A percentile compares a stretch with the other conserved stretches of the same genome.
phyloP scores from a whole-genome alignment of 2,797 vertebrate species.

The Cynodonichthys magdalenae region DNA sequence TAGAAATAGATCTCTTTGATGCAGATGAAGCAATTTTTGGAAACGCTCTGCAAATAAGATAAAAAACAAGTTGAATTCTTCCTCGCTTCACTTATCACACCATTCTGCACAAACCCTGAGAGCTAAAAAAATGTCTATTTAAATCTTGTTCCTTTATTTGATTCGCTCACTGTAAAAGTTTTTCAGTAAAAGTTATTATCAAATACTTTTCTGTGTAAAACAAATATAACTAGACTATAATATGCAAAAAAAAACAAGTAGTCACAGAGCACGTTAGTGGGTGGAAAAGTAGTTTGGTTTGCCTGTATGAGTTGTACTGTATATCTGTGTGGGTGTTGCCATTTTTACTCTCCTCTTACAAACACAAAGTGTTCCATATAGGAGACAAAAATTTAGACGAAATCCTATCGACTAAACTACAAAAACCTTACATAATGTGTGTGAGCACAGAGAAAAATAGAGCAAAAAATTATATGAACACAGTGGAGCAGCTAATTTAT shows the following conservation, averaged over 20 bases:
- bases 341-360: constrained; percentile 17
- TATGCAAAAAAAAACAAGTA: constrained; percentile 9
- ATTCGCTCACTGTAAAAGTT: constrained; percentile 9
- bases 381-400: too few relatives aligned
- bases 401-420: too few relatives aligned
- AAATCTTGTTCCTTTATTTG: constrained; percentile 22
- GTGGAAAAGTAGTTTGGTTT: constrained; percentile 14
- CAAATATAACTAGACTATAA: too few relatives aligned
- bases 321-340: constrained; percentile 15
- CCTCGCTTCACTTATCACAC: constrained; percentile 20
- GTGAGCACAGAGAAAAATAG: too few relatives aligned
- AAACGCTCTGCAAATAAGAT: constrained; percentile 13
- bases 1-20: constrained; percentile 42
- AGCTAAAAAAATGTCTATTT: constrained; percentile 10
- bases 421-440: too few relatives aligned
- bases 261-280: constrained; percentile 26
- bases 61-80: constrained; percentile 3
- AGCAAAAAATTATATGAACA: too few relatives aligned
- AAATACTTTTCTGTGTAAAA: too few relatives aligned
- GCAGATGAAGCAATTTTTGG: constrained; percentile 19
- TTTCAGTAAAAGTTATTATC: constrained; percentile 4
- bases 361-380: constrained; percentile 11
- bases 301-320: constrained; percentile 9
- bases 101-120: constrained; percentile 21
- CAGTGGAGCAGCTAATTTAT: too few relatives aligned